A percentile compares a stretch with the other conserved stretches of the same genome.
These are phyloP conservation scores for Spea bombifrons DNA, from an alignment of 2,113 vertebrate species.

Conservation along the genomic window DNA sequence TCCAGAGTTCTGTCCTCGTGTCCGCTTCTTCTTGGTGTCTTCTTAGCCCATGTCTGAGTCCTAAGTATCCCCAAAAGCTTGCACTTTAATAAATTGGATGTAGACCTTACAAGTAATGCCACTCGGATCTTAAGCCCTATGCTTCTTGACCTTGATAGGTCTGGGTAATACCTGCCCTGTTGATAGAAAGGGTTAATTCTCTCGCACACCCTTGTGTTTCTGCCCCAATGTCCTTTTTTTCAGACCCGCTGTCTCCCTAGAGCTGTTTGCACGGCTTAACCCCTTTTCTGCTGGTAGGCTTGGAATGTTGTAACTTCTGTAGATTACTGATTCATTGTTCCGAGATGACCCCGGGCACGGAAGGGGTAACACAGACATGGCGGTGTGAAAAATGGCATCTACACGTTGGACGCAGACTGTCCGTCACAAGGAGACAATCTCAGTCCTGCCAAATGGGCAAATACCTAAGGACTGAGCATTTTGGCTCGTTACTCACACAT, in stretches of 20 bases:
- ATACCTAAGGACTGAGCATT: too few species aligned
- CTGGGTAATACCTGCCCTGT: too few species aligned
- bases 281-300: not conserved
- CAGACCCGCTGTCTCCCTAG: not conserved
- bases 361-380: constrained; percentile 3
- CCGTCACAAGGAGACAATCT: not conserved
- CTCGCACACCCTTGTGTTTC: not conserved
- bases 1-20: too few species aligned
- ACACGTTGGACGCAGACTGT: constrained; percentile 30
- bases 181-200: not conserved
- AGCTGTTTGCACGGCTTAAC: not conserved
- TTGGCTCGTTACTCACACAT: too few species aligned
- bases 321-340: constrained; percentile 17
- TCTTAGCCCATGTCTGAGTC: too few species aligned
- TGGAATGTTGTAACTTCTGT: not conserved
- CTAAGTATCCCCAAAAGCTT: too few species aligned
- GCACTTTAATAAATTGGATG: too few species aligned
- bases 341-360: not conserved
- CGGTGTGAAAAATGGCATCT: constrained; percentile 24
- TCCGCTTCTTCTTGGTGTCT: too few species aligned
- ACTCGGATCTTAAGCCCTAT: too few species aligned
- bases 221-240: not conserved
- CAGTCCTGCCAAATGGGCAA: too few species aligned
- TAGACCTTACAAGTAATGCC: too few species aligned
- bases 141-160: too few species aligned